These are phyloP conservation scores for Macrobrachium nipponense DNA, from an alignment of 1,140 invertebrate genomes.

Conservation along the genomic window DNA sequence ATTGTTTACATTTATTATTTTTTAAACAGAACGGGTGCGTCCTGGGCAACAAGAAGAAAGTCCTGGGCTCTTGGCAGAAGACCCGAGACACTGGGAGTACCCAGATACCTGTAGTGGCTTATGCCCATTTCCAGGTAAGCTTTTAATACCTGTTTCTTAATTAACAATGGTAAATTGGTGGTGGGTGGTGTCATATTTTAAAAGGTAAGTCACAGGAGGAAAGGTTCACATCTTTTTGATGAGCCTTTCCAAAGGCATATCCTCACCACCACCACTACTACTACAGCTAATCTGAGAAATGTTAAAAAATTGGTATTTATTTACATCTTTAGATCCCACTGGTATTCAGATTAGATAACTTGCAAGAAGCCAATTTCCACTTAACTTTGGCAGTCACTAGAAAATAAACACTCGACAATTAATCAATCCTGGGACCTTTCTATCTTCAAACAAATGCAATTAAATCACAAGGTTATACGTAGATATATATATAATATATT, in stretches of 20 bases:
- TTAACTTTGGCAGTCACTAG: not conserved
- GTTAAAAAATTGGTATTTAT: too few relatives aligned
- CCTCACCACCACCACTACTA: too few relatives aligned
- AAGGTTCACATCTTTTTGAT: too few relatives aligned
- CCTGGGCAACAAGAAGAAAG: slow-evolving; percentile 77
- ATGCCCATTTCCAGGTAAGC: slow-evolving; percentile 76
- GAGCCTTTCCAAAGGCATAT: too few relatives aligned
- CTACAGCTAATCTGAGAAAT: too few relatives aligned
- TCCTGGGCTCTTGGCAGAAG: slow-evolving; percentile 86
- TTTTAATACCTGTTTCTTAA: too few relatives aligned
- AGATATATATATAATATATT: slow-evolving; percentile 17
- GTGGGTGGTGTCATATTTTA: too few relatives aligned
- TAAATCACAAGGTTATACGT: not conserved
- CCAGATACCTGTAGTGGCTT: slow-evolving; percentile 81
- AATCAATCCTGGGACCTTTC: too few relatives aligned
- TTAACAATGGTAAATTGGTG: too few relatives aligned
- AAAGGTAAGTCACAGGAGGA: too few relatives aligned
- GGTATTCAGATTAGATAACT: too few relatives aligned
- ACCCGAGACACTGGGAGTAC: slow-evolving; percentile 79
- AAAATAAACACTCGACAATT: not conserved
- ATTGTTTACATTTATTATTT: slow-evolving; percentile 65
- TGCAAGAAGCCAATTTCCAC: not conserved
- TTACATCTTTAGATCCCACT: too few relatives aligned
- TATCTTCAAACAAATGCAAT: not conserved
- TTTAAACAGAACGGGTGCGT: slow-evolving; percentile 77